Evolutionary conservation across 2,797 vertebrate genomes (phyloP).

Genomic region (Mallotus villosus): DNA sequence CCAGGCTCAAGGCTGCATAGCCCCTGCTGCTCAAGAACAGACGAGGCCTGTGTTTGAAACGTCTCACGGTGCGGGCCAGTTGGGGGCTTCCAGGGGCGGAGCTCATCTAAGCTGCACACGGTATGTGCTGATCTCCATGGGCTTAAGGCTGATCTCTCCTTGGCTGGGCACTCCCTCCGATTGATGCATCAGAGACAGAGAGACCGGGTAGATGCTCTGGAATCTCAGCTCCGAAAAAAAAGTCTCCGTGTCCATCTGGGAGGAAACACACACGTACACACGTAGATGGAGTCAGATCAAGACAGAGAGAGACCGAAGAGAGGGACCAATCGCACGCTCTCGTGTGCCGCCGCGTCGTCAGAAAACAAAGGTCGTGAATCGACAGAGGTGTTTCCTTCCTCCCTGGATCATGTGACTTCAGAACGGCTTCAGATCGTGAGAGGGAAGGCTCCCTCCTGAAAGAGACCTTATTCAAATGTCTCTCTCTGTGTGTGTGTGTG

Average conservation of each 20-base stretch:
- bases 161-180: conserved; percentile 62
- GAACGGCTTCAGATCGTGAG: neutral
- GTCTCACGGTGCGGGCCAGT: neutral
- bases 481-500: neutral
- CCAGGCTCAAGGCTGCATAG: conserved; percentile 2
- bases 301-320: neutral
- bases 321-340: neutral
- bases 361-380: neutral
- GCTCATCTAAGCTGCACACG: conserved; percentile 78
- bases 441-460: neutral
- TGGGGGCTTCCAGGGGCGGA: neutral
- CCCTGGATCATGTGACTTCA: neutral
- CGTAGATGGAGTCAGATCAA: too few species aligned
- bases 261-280: conserved; percentile 9
- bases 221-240: conserved; percentile 75
- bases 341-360: neutral
- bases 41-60: neutral
- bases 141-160: conserved; percentile 75
- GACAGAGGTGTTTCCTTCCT: conserved; percentile 1
- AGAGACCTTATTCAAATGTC: neutral
- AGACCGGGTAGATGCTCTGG: conserved; percentile 69
- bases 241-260: conserved; percentile 71
- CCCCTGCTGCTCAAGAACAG: conserved; percentile 11
- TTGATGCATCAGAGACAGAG: conserved; percentile 79
- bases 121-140: conserved; percentile 91